These are phyloP conservation scores for Phenganax marumi DNA, from an alignment of 92 coral and sea anemone species.

Conservation along the genomic window DNA sequence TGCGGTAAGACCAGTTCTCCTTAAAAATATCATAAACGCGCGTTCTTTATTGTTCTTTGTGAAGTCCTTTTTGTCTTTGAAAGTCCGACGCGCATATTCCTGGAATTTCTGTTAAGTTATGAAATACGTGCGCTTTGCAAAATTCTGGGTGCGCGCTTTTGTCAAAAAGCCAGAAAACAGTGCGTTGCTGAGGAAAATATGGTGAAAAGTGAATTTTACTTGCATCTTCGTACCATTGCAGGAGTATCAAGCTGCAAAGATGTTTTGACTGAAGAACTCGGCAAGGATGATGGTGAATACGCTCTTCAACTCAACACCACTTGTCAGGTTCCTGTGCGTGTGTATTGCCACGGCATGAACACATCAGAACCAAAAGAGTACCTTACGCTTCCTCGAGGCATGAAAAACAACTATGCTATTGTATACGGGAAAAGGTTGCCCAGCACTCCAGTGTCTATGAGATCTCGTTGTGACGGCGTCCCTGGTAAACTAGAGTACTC, in stretches of 20 bases:
- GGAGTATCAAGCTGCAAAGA: constrained; percentile 86
- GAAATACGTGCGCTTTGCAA: no score
- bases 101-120: no score
- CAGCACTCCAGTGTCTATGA: constrained; percentile 64
- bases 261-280: constrained; percentile 69
- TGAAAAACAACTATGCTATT: constrained; percentile 79
- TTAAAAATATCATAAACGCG: neutral
- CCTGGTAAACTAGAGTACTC: constrained; percentile 56
- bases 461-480: constrained; percentile 72
- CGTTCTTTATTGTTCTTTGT: neutral
- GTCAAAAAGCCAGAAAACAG: neutral
- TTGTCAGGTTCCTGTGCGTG: constrained; percentile 78
- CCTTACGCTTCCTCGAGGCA: constrained; percentile 75
- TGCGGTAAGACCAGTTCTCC: constrained; percentile 69
- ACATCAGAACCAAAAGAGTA: constrained; percentile 78
- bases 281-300: constrained; percentile 83
- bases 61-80: neutral
- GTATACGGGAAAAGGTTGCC: constrained; percentile 77
- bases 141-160: no score
- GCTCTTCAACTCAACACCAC: constrained; percentile 67
- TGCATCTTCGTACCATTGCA: constrained; percentile 5
- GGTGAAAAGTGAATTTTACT: neutral
- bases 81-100: no score
- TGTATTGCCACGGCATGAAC: constrained; percentile 91
- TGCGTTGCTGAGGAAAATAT: neutral